A percentile compares a stretch with the other conserved stretches of the same genome.
Evolutionary conservation across 2,797 vertebrate species (phyloP).

Genomic region (Nannoperca obscura): DNA sequence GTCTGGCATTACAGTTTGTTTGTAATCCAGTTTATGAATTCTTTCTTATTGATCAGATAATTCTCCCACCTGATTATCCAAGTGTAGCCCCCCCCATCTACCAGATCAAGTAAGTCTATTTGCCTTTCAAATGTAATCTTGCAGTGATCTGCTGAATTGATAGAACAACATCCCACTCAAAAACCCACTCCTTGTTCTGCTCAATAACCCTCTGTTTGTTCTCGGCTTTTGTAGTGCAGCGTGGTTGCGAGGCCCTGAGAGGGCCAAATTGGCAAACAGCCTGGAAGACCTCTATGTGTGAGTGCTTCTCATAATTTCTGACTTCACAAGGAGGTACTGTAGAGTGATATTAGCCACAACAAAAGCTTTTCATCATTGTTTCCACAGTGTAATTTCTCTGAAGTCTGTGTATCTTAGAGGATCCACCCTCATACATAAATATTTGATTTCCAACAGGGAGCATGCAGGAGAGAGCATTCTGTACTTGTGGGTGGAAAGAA

Average conservation of each 20-base stretch:
- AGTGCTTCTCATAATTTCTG: constrained; percentile 80
- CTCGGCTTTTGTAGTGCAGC: constrained; percentile 87
- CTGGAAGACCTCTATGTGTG: constrained; percentile 96
- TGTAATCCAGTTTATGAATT: constrained; percentile 22
- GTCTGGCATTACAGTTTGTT: neutral
- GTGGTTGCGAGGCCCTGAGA: constrained; percentile 93
- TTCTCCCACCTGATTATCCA: constrained; percentile 94
- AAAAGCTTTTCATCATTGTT: constrained; percentile 50
- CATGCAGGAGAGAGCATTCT: constrained; percentile 94
- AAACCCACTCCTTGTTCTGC: constrained; percentile 46
- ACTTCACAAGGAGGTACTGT: constrained; percentile 40
- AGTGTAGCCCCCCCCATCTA: constrained; percentile 93
- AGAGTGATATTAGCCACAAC: constrained; percentile 45
- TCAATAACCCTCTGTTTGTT: constrained; percentile 71
- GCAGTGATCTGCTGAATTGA: constrained; percentile 52
- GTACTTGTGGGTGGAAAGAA: constrained; percentile 96
- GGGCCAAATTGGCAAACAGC: constrained; percentile 88
- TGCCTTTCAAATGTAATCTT: constrained; percentile 69
- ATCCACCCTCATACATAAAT: constrained; percentile 19
- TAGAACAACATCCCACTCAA: constrained; percentile 60
- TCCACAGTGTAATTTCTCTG: constrained; percentile 13
- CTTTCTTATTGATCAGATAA: constrained; percentile 82
- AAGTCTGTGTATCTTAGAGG: constrained; percentile 14
- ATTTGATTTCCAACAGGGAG: constrained; percentile 85
- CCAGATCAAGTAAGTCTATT: constrained; percentile 93